phyloP scores from a whole-genome alignment of 2,888 invertebrate species.

The Patella ulyssiponensis region DNA sequence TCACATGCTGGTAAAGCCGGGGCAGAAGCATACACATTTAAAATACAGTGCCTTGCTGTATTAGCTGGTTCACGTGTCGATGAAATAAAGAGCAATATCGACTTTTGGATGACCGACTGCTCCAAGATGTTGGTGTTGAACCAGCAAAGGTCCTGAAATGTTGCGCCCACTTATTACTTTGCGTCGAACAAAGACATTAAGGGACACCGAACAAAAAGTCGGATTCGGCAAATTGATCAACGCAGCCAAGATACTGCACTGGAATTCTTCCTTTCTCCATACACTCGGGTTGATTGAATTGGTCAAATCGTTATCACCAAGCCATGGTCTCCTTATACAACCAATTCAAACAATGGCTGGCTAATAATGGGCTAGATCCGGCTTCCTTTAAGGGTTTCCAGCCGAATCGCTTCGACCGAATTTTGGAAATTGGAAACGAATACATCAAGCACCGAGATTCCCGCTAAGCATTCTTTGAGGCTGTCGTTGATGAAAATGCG shows the following conservation, averaged over 20 bases:
- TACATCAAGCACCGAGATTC: background rate
- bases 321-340: conserved; percentile 8
- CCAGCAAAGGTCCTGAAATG: too few species aligned
- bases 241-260: background rate
- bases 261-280: background rate
- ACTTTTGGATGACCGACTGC: background rate
- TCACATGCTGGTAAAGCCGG: conserved; percentile 3
- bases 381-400: background rate
- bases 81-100: conserved; percentile 3
- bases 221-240: too few species aligned
- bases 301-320: background rate
- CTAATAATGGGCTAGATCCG: background rate
- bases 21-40: background rate
- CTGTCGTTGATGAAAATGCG: background rate
- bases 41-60: conserved; percentile 3
- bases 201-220: too few species aligned
- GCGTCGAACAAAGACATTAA: too few species aligned
- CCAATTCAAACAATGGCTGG: background rate
- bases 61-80: background rate
- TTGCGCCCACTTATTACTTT: too few species aligned
- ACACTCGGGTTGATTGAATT: background rate
- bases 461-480: too few species aligned
- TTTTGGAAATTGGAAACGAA: background rate
- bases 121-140: conserved; percentile 3
- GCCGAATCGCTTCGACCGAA: background rate